A percentile compares a stretch with the other conserved stretches of the same genome.
phyloP scores from a whole-genome alignment of 2,797 vertebrate genomes.

The Champsocephalus gunnari region DNA sequence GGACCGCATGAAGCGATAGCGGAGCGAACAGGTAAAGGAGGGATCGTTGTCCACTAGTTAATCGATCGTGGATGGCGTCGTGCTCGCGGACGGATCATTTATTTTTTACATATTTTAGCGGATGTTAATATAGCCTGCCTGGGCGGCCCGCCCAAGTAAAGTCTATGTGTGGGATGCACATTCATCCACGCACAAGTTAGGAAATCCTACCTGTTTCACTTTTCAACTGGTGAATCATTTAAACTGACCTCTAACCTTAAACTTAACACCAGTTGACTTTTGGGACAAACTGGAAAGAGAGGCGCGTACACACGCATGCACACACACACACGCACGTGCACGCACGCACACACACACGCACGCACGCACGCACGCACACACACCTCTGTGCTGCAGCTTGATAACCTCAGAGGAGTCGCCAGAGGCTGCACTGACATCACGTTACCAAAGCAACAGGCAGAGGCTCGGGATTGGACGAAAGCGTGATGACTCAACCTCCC shows the following conservation, averaged over 20 bases:
- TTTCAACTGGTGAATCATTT: neutral
- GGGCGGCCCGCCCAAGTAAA: no score
- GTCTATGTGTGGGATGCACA: neutral
- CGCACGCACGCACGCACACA: neutral
- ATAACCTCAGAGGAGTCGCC: constrained; percentile 71
- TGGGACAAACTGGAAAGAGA: constrained; percentile 21
- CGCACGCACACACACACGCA: neutral
- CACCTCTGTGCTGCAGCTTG: constrained; percentile 55
- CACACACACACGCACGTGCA: neutral
- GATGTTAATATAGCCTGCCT: no score
- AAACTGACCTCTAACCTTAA: constrained; percentile 25
- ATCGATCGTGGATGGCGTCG: no score
- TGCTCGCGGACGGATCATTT: no score
- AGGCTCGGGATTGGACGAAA: constrained; percentile 69
- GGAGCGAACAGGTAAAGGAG: no score
- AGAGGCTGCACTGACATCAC: constrained; percentile 76
- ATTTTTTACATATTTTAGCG: no score
- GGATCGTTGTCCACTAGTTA: no score
- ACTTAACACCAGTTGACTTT: constrained; percentile 8
- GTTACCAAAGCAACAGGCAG: constrained; percentile 84
- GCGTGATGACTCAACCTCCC: constrained; percentile 75
- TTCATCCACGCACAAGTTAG: neutral
- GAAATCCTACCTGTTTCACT: neutral
- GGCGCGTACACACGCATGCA: constrained; percentile 6
- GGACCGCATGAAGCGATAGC: no score